phyloP scores from a whole-genome alignment of 2,113 vertebrate genomes.

The Sardina pilchardus region DNA sequence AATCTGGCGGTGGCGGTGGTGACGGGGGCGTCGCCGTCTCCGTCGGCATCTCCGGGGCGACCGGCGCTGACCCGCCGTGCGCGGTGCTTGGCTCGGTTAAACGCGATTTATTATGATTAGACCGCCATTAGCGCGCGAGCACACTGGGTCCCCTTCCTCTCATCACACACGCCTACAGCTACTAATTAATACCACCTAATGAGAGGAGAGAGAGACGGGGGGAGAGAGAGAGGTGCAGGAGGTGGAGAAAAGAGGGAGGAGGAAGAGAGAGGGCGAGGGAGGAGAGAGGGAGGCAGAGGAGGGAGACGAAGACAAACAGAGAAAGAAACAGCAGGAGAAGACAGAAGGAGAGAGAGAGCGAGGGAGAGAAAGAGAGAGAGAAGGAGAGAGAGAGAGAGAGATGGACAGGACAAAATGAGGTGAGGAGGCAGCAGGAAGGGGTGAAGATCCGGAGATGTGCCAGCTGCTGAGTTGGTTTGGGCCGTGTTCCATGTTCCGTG shows the following conservation, averaged over 20 bases:
- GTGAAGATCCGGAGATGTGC: background rate
- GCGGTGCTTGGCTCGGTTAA: background rate
- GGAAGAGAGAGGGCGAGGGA: background rate
- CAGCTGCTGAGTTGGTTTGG: background rate
- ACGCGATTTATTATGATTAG: constrained; percentile 45
- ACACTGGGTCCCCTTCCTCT: background rate
- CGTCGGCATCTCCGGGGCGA: background rate
- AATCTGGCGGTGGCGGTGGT: background rate
- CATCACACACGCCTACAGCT: constrained; percentile 18
- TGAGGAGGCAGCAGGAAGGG: background rate
- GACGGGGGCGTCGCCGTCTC: background rate
- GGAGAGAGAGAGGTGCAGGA: background rate
- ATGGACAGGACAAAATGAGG: background rate
- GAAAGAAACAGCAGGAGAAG: background rate
- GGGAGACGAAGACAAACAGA: background rate
- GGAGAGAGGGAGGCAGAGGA: constrained; percentile 5
- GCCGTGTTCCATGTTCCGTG: no score
- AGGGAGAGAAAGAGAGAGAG: background rate
- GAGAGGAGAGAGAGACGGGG: background rate
- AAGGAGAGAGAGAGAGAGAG: background rate
- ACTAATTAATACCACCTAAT: background rate
- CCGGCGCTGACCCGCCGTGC: background rate
- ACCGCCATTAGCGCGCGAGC: constrained; percentile 28
- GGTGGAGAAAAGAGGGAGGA: background rate
- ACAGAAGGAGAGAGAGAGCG: background rate